Evolutionary conservation across 2,888 invertebrate genomes (phyloP).

Genomic region (Drosophila sordidapex): DNA sequence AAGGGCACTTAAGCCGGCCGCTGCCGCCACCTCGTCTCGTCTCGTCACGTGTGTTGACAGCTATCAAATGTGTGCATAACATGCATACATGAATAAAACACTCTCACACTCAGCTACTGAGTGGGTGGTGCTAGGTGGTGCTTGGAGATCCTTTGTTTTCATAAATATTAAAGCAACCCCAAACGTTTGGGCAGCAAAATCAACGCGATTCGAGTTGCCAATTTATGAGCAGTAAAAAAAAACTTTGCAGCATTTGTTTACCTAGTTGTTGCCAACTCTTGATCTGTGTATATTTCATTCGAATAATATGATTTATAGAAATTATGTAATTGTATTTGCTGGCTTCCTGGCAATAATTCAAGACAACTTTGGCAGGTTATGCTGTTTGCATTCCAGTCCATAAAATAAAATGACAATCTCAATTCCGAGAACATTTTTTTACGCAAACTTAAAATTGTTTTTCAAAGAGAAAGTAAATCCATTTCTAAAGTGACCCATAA

Average conservation of each 20-base stretch:
- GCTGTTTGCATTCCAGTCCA: slow-evolving; percentile 3
- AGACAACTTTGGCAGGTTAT: slow-evolving; percentile 38
- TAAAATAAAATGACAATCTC: not conserved
- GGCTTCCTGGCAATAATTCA: slow-evolving; percentile 51
- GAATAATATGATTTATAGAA: slow-evolving; percentile 53
- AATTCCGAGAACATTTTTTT: not conserved
- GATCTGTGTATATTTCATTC: slow-evolving; percentile 6
- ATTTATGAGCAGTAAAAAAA: slow-evolving; percentile 49
- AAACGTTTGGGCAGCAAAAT: slow-evolving; percentile 47
- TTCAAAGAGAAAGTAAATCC: too few species aligned
- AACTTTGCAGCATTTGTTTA: slow-evolving; percentile 59
- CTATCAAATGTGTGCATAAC: slow-evolving; percentile 74
- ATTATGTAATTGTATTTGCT: slow-evolving; percentile 39
- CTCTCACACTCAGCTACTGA: slow-evolving; percentile 16
- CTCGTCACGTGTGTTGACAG: slow-evolving; percentile 63
- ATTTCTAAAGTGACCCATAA: too few species aligned
- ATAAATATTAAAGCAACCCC: slow-evolving; percentile 71
- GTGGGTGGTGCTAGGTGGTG: slow-evolving; percentile 9
- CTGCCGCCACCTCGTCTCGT: slow-evolving; percentile 7
- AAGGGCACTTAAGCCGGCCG: slow-evolving; percentile 69
- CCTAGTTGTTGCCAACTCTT: slow-evolving; percentile 15
- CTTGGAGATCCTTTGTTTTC: slow-evolving; percentile 56
- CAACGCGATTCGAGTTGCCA: slow-evolving; percentile 36
- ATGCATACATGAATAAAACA: slow-evolving; percentile 71
- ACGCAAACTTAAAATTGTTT: not conserved